phyloP scores from a whole-genome alignment of 2,113 vertebrate genomes.

The Oncorhynchus tshawytscha region DNA sequence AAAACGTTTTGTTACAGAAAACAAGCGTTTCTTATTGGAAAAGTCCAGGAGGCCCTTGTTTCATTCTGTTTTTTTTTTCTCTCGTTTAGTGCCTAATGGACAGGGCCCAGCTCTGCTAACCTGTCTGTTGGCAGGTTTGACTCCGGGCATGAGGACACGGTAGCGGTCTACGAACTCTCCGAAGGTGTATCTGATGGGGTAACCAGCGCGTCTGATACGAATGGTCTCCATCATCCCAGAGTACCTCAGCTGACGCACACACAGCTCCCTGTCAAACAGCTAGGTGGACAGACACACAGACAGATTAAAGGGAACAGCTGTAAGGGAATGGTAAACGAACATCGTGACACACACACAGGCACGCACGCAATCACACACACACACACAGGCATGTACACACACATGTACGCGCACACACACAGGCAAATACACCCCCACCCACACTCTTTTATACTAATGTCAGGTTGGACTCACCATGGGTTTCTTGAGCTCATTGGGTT shows the following conservation, averaged over 20 bases:
- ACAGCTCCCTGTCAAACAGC: slow-evolving; percentile 91
- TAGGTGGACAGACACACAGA: slow-evolving; percentile 34
- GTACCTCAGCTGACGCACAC: slow-evolving; percentile 93
- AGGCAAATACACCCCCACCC: background rate
- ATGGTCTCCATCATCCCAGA: slow-evolving; percentile 99
- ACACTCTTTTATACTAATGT: too few species aligned
- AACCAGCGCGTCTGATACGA: slow-evolving; percentile 90
- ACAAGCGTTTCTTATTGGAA: too few species aligned
- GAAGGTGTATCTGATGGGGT: slow-evolving; percentile 95
- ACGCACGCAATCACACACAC: background rate
- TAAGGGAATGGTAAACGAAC: slow-evolving; percentile 3
- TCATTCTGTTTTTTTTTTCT: too few species aligned
- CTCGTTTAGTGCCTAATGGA: background rate
- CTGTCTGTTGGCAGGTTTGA: slow-evolving; percentile 95
- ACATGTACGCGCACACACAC: background rate
- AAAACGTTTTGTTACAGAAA: too few species aligned
- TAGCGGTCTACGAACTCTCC: slow-evolving; percentile 96
- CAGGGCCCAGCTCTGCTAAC: slow-evolving; percentile 54
- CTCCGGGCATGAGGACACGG: slow-evolving; percentile 89
- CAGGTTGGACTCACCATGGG: slow-evolving; percentile 84
- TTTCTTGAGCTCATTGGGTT: slow-evolving; percentile 96
- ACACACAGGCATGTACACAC: slow-evolving; percentile 60
- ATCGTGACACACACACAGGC: background rate
- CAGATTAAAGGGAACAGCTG: background rate
- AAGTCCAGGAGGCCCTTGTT: too few species aligned